A percentile compares a stretch with the other conserved stretches of the same genome.
Evolutionary conservation across 1,140 invertebrate species (phyloP).

Genomic region (Triops longicaudatus): DNA sequence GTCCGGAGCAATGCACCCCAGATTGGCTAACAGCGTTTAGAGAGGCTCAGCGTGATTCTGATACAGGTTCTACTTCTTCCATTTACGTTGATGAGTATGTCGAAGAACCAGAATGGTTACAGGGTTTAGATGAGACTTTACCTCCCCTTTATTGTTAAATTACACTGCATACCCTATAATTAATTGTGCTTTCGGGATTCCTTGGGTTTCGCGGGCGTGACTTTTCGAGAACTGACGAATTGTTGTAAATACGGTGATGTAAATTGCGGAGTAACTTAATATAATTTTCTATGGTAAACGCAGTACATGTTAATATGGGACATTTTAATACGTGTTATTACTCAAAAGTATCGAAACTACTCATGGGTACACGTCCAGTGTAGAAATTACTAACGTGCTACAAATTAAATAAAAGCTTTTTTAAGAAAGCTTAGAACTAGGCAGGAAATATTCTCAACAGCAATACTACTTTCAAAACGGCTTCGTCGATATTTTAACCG

Average conservation of each 20-base stretch:
- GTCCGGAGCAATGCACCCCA: not conserved
- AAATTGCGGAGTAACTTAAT: not conserved
- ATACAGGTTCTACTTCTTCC: conserved; percentile 22
- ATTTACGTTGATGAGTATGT: conserved; percentile 21
- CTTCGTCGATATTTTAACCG: too few species aligned
- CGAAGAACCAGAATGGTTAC: conserved; percentile 27
- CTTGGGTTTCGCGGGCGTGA: not conserved
- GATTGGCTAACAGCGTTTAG: conserved; percentile 9
- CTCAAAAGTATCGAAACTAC: too few species aligned
- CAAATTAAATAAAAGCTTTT: too few species aligned
- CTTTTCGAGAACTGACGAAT: too few species aligned
- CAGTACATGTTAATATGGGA: too few species aligned
- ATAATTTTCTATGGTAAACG: not conserved
- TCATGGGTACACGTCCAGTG: too few species aligned
- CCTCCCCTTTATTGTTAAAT: not conserved
- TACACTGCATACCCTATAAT: not conserved
- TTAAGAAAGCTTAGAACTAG: too few species aligned
- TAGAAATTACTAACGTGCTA: too few species aligned
- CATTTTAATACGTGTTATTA: too few species aligned
- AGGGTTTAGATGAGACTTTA: conserved; percentile 19
- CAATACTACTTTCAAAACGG: too few species aligned
- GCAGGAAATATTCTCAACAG: too few species aligned
- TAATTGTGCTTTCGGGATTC: not conserved
- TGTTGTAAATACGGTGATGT: not conserved
- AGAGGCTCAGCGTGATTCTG: not conserved